phyloP scores from a whole-genome alignment of 2,888 invertebrate species.

The Polylopha cassiicola region DNA sequence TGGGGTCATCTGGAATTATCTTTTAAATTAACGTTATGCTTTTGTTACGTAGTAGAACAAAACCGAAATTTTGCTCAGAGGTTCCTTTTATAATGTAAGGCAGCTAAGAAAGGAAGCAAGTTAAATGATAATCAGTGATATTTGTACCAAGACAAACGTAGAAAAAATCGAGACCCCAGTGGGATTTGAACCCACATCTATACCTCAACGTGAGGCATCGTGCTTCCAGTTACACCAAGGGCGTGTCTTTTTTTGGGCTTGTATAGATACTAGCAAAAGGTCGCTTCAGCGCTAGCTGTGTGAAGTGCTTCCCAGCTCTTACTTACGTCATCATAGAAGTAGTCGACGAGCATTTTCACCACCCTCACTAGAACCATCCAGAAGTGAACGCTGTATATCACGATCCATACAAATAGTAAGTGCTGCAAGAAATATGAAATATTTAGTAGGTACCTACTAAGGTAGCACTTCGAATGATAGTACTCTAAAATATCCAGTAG shows the following conservation, averaged over 20 bases:
- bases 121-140: too few species aligned
- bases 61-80: neutral
- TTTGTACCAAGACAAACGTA: too few species aligned
- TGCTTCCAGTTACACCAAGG: too few species aligned
- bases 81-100: neutral
- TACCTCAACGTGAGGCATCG: too few species aligned
- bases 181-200: too few species aligned
- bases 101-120: neutral
- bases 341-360: constrained; percentile 49
- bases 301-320: neutral
- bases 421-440: constrained; percentile 40
- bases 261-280: neutral
- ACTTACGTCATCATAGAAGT: constrained; percentile 52
- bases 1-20: constrained; percentile 30
- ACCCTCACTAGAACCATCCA: constrained; percentile 54
- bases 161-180: too few species aligned
- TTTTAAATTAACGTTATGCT: neutral
- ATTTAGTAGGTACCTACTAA: neutral
- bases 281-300: neutral
- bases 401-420: constrained; percentile 64
- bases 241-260: neutral
- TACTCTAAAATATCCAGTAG: neutral
- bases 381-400: constrained; percentile 66
- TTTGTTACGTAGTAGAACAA: constrained; percentile 1
- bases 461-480: constrained; percentile 2